Evolutionary conservation across 2,113 vertebrate genomes (phyloP).

Genomic region (Scomber japonicus): DNA sequence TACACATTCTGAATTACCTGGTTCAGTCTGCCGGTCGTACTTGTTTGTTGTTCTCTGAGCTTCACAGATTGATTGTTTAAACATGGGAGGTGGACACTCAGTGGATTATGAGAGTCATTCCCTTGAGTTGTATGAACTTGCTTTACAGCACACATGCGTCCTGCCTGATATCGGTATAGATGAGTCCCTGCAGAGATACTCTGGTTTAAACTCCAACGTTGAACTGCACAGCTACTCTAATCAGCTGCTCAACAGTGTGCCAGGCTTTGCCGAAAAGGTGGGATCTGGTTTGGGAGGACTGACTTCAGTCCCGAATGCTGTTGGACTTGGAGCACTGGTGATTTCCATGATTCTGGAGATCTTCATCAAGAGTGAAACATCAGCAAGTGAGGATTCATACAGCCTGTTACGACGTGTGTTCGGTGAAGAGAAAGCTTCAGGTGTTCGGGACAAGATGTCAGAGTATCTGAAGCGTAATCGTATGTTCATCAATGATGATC

Average conservation of each 20-base stretch:
- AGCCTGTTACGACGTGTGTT: too few species aligned
- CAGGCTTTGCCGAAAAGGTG: background rate
- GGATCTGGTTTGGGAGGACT: fast-evolving
- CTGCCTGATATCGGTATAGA: constrained; percentile 19
- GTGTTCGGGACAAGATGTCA: too few species aligned
- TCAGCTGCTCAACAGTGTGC: fast-evolving
- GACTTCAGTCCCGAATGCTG: background rate
- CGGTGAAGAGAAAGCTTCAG: too few species aligned
- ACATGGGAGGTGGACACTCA: background rate
- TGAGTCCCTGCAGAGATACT: constrained; percentile 18
- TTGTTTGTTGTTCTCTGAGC: background rate
- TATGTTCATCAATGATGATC: background rate
- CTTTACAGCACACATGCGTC: fast-evolving
- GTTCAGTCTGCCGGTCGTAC: background rate
- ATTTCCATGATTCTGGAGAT: constrained; percentile 11
- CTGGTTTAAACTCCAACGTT: background rate
- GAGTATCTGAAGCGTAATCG: background rate
- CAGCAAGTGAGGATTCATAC: fast-evolving
- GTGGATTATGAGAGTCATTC: fast-evolving
- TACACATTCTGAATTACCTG: background rate
- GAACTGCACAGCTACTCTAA: background rate
- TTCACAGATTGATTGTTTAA: background rate
- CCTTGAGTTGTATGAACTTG: fast-evolving
- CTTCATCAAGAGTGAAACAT: fast-evolving
- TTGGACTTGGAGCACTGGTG: constrained; percentile 32